Evolutionary conservation across 2,113 vertebrate species (phyloP).

Genomic region (Plecotus auritus): DNA sequence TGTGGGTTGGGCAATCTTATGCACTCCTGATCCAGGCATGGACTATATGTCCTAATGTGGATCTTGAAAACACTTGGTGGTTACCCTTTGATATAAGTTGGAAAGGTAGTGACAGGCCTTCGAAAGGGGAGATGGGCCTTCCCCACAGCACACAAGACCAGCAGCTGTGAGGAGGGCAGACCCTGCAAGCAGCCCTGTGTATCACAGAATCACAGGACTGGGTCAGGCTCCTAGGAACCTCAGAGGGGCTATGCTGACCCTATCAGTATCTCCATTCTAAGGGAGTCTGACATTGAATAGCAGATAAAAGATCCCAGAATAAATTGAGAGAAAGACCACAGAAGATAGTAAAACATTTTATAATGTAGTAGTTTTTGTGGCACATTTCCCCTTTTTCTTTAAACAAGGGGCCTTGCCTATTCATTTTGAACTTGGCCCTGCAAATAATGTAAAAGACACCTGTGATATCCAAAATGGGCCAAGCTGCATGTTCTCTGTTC

Average conservation of each 20-base stretch:
- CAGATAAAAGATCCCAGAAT: neutral
- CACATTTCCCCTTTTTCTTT: neutral
- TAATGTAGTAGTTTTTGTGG: neutral
- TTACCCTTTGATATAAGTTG: neutral
- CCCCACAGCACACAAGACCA: fast-evolving
- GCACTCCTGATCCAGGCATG: neutral
- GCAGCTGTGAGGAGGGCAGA: too few relatives aligned
- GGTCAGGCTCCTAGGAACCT: neutral
- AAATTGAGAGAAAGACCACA: neutral
- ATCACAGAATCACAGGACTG: neutral
- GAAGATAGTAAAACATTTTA: neutral
- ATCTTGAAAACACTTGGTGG: neutral
- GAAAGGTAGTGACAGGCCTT: neutral
- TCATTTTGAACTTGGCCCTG: neutral
- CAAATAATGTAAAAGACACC: neutral
- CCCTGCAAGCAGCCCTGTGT: too few relatives aligned
- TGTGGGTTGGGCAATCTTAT: neutral
- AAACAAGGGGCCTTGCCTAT: neutral
- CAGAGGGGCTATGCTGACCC: fast-evolving
- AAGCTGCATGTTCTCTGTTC: neutral
- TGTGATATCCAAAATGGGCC: neutral
- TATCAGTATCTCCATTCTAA: fast-evolving
- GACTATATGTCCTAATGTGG: neutral
- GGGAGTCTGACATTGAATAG: neutral
- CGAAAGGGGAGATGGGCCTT: neutral